Base-by-base conservation (phyloP, 2,888 invertebrate species). In the Tipula unca region DNA sequence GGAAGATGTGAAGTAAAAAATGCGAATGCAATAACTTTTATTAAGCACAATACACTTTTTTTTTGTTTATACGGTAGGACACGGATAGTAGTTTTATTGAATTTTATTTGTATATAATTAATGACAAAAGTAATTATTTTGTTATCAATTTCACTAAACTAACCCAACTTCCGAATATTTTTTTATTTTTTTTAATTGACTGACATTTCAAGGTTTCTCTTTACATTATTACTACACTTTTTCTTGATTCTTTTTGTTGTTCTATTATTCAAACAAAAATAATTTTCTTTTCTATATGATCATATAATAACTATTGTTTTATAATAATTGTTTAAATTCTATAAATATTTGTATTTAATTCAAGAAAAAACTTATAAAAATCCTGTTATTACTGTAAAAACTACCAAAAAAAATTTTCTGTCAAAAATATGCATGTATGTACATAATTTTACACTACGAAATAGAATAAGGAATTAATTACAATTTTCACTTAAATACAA, bases 171-270 rank as follows among this genome's bases (percentile, higher is more conserved):
- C 69, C 69, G 69, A 69, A n/a, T 69, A 25, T 25, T 69, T 69
- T 48, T 54, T 69, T 69, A 25, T 25, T 69, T 69, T 48, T 54
- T 69, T 69, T 69, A 69, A 69, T 69, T 69, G 25, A 69, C 69
- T 69, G 69, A 69, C 69, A 69, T 69, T 69, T 69, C 69, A 69
- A 69, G 69, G 69, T 69, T 69, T 69, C 69, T 69, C 69, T 69
- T n/a, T 17, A 48, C 48, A 48, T 48, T 54, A 54, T 54, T 69
- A 69, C 25, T 69, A 69, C 20, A 69, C 69, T 25, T 25, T 48
- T 69, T 69, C 69, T 69, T 69, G 69, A 69, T 54, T 42, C 42
- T 14, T 42, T 8, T 54, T 20, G 13, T 54, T 54, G 48, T 54
- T 17, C 17, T 54, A 17, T 69, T 69, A 25, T 20, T 69, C 25